A percentile compares a stretch with the other conserved stretches of the same genome.
Evolutionary conservation across 2,113 vertebrate species (phyloP).

Genomic region (Tapirus terrestris): DNA sequence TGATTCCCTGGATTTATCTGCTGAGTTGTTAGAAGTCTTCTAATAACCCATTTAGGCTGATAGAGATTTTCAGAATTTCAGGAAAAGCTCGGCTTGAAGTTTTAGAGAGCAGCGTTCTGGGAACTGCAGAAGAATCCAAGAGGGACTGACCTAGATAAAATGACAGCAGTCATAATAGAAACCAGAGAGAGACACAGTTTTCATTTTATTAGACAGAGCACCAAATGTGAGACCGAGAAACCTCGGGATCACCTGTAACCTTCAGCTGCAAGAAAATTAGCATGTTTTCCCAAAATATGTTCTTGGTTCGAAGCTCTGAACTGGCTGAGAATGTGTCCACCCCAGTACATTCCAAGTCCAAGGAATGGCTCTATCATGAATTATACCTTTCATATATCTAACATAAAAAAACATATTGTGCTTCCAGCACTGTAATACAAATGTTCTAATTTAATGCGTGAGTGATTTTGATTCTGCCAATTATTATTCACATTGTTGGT

Average conservation of each 20-base stretch:
- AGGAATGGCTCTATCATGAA: conserved; percentile 82
- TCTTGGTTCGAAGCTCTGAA: neutral
- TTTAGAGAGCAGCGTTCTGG: neutral
- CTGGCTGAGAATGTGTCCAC: neutral
- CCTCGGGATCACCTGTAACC: neutral
- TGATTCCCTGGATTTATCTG: neutral
- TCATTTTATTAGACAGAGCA: neutral
- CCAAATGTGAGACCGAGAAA: neutral
- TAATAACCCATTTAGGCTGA: neutral
- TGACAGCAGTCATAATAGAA: neutral
- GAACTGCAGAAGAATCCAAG: neutral
- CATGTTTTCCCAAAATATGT: neutral
- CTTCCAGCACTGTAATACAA: conserved; percentile 87
- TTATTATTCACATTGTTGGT: conserved; percentile 87
- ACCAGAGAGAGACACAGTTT: neutral
- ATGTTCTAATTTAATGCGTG: conserved; percentile 89
- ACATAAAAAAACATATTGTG: conserved; percentile 81
- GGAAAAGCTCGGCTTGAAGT: neutral
- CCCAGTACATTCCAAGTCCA: neutral
- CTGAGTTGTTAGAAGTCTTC: neutral
- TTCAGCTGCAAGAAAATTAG: neutral
- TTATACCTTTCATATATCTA: conserved; percentile 83
- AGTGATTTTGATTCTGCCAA: conserved; percentile 87
- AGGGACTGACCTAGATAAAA: neutral
- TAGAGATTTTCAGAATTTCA: neutral